These are phyloP conservation scores for Drosophila vallismaia DNA, from an alignment of 2,888 invertebrate species.

Conservation along the genomic window DNA sequence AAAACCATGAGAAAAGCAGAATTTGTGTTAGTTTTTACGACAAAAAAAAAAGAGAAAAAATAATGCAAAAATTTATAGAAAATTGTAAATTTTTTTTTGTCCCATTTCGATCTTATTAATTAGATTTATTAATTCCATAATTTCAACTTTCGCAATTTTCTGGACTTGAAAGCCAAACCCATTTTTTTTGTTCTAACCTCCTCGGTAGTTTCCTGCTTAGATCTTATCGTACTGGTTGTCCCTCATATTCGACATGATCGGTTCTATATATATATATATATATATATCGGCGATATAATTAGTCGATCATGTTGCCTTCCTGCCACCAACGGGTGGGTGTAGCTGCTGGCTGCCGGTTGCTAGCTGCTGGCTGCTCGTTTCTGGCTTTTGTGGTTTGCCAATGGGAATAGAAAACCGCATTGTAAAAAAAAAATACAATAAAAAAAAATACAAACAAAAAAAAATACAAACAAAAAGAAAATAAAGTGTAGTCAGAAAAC, in stretches of 20 bases:
- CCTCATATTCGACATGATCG: constrained; percentile 16
- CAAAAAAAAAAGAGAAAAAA: no score
- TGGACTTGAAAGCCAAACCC: constrained; percentile 16
- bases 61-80: no score
- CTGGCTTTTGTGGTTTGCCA: background rate
- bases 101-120: background rate
- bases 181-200: constrained; percentile 10
- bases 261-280: constrained; percentile 14
- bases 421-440: background rate
- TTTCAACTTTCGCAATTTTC: background rate
- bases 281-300: constrained; percentile 10
- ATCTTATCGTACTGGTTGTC: constrained; percentile 38
- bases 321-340: constrained; percentile 21
- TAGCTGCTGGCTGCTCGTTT: no score
- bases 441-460: background rate
- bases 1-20: background rate
- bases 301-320: constrained; percentile 8
- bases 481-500: background rate
- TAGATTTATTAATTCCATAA: background rate
- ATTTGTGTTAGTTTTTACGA: background rate
- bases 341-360: background rate
- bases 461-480: background rate
- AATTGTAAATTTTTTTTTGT: no score
- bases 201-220: constrained; percentile 32
- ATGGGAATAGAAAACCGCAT: constrained; percentile 10